Evolutionary conservation across 2,888 invertebrate species (phyloP), one percentile per base, ranked within the genome.

Genomic region (Vesta saturnalis): DNA sequence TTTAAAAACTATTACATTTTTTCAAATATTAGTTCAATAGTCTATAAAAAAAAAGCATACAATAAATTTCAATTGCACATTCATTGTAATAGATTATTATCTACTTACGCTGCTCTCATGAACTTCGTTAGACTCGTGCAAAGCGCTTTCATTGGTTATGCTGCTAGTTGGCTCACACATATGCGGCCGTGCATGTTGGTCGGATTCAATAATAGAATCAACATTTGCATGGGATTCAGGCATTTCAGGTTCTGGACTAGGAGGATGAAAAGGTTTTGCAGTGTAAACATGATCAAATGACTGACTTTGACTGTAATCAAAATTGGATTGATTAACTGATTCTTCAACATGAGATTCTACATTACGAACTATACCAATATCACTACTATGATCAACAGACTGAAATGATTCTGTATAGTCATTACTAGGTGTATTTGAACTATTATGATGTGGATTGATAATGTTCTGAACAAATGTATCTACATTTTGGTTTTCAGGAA

Each of bases 151-250:
- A 72, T 78, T 79, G 77, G 77, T 77, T 75, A 77, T 77, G 76
- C 76, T 77, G 74, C 78, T 77, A 74, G 78, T 74, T 76, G 80
- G 76, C 74, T 80, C 76, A 76, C 77, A 78, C 74, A 78, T 78
- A 74, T 76, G 77, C 77, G 79, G 75, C 72, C 77, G 77, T 77
- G 77, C 77, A 73, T 60, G 65, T 67, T 72, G 61, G 55, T 67
- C 64, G 69, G 60, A 72, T 64, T 67, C 54, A 59, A 59, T 49
- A 23, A 23, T 58, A 56, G 49, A 58, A 54, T 47, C 23, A 54
- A 43, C 22, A 65, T 43, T 58, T 30, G 65, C 12, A 52, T 54
- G 19, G 61, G 57, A 64, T 49, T 19, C 10, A 62, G 18, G 10
- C 46, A 46, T 30, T 39, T 58, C 52, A n/a, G 46, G 47, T 61